Evolutionary conservation across 2,888 invertebrate species (phyloP).

Genomic region (Diabrotica balteata): DNA sequence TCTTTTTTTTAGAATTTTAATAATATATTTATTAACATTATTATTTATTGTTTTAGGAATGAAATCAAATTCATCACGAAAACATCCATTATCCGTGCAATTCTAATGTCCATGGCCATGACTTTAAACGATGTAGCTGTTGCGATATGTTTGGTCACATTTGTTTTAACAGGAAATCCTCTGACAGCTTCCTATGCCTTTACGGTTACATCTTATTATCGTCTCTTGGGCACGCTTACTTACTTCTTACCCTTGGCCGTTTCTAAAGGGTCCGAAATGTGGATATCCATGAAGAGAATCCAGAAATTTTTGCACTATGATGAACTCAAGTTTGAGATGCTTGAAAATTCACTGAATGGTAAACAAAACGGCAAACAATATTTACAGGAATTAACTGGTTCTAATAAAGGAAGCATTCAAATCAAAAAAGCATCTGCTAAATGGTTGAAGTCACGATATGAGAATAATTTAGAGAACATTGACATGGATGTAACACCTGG

Average conservation of each 20-base stretch:
- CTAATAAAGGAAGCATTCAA: too few species aligned
- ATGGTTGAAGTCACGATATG: conserved; percentile 32
- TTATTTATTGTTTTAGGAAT: conserved; percentile 59
- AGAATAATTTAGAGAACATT: conserved; percentile 33
- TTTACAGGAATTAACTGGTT: too few species aligned
- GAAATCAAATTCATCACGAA: conserved; percentile 72
- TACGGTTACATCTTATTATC: conserved; percentile 76
- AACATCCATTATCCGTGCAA: conserved; percentile 70
- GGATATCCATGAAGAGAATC: conserved; percentile 54
- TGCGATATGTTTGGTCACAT: conserved; percentile 80
- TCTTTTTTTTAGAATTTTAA: too few species aligned
- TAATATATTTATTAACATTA: too few species aligned
- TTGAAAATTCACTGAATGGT: too few species aligned
- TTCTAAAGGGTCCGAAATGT: conserved; percentile 72
- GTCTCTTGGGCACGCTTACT: conserved; percentile 71
- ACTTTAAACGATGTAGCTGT: conserved; percentile 85
- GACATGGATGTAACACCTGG: conserved; percentile 26
- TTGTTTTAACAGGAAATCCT: conserved; percentile 69
- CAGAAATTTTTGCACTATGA: conserved; percentile 64
- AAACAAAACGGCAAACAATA: too few species aligned
- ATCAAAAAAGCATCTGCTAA: conserved; percentile 30
- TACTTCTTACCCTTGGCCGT: conserved; percentile 70
- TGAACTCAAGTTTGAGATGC: conserved; percentile 6
- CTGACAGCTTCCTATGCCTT: conserved; percentile 71
- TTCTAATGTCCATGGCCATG: conserved; percentile 70